Conservation (phyloP, 2,888 invertebrate species). For the Julus scandinavius region DNA sequence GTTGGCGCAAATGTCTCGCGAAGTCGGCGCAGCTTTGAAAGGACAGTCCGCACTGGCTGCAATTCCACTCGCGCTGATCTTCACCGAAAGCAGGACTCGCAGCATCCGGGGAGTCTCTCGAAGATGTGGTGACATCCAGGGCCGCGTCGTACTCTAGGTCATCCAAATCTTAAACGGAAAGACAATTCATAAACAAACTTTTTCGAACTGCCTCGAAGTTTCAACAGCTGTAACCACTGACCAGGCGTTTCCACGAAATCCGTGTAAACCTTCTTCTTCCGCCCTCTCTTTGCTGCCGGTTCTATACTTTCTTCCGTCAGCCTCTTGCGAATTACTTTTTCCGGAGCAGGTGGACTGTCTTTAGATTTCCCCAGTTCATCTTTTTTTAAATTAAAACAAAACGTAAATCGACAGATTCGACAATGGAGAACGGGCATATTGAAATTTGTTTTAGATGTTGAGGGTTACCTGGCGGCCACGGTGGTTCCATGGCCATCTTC, state of each 20-base stretch:
- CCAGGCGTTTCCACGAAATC: constrained; percentile 53
- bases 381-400: background rate
- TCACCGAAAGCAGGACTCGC: background rate
- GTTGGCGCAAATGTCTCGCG: constrained; percentile 57
- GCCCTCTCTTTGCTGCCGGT: constrained; percentile 37
- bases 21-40: constrained; percentile 55
- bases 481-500: constrained; percentile 67
- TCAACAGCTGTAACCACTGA: background rate
- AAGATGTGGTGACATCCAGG: background rate
- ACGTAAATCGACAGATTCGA: too few species aligned
- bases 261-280: constrained; percentile 16
- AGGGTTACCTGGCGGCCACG: constrained; percentile 31
- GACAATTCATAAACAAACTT: background rate
- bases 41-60: constrained; percentile 56
- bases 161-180: constrained; percentile 33
- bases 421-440: too few species aligned
- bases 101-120: background rate
- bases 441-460: background rate
- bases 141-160: background rate
- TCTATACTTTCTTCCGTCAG: background rate
- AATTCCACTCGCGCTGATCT: constrained; percentile 56
- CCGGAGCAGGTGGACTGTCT: background rate
- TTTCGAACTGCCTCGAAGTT: background rate
- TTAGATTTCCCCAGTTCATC: background rate
- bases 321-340: background rate